These are phyloP conservation scores for Prenolepis imparis DNA, from an alignment of 2,888 invertebrate genomes.

Conservation along the genomic window DNA sequence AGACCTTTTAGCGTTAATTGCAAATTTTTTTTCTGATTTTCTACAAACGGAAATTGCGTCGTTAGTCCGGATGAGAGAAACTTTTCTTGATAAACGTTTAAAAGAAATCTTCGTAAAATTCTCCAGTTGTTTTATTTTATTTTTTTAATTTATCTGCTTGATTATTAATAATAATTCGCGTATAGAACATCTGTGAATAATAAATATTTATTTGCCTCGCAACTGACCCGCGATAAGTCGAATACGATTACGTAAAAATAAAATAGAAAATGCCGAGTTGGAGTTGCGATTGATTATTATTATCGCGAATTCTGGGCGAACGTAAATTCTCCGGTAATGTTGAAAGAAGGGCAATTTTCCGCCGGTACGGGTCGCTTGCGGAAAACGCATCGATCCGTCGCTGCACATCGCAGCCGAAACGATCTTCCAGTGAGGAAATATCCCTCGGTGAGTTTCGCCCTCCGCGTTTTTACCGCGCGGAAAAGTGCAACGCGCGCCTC, in stretches of 20 bases:
- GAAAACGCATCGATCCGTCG: constrained; percentile 37
- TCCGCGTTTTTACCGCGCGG: constrained; percentile 43
- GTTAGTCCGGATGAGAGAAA: constrained; percentile 55
- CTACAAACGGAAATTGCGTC: constrained; percentile 73
- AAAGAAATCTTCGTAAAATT: constrained; percentile 6
- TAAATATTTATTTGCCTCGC: background rate
- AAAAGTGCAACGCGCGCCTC: constrained; percentile 28
- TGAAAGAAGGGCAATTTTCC: constrained; percentile 35
- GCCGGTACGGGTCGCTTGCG: background rate
- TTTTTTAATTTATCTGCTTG: background rate
- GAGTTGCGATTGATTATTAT: constrained; percentile 15
- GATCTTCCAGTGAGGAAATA: constrained; percentile 56
- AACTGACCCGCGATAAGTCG: background rate
- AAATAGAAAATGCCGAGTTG: constrained; percentile 5
- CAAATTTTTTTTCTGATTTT: constrained; percentile 69
- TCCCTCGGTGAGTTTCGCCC: constrained; percentile 44
- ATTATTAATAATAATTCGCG: constrained; percentile 39
- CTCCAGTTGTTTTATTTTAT: background rate
- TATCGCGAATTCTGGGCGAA: constrained; percentile 14
- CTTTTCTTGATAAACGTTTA: constrained; percentile 39
- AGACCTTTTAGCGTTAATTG: constrained; percentile 78
- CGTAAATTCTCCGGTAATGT: background rate
- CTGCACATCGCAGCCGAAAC: constrained; percentile 38
- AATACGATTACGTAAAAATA: background rate
- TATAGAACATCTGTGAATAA: constrained; percentile 13